Evolutionary conservation across 2,113 vertebrate species (phyloP).

Genomic region (Microcebus griseorufus): DNA sequence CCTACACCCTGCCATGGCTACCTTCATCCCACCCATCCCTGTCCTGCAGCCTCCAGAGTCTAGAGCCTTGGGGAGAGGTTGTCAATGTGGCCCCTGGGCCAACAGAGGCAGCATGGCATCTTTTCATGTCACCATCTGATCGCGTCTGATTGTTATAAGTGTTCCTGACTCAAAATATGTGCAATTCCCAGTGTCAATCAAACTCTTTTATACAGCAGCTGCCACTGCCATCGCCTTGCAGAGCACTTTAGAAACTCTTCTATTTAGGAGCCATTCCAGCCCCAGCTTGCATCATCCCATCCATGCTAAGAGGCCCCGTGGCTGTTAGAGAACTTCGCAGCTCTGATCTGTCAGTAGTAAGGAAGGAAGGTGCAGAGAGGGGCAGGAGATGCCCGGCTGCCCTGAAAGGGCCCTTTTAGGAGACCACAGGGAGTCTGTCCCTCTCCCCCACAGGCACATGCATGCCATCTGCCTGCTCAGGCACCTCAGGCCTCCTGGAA

Average conservation of each 20-base stretch:
- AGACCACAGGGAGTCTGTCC: too few species aligned
- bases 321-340: not conserved
- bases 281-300: not conserved
- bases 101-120: not conserved
- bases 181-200: conserved; percentile 32
- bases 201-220: conserved; percentile 56
- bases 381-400: not conserved
- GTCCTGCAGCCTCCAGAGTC: not conserved
- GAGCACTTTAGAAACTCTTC: conserved; percentile 46
- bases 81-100: not conserved
- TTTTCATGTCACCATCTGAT: conserved; percentile 15
- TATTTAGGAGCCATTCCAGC: conserved; percentile 28
- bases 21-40: not conserved
- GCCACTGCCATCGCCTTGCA: not conserved
- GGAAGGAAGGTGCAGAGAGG: not conserved
- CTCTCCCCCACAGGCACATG: fast-evolving
- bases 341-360: conserved; percentile 3
- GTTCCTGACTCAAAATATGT: conserved; percentile 44
- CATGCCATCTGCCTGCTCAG: not conserved
- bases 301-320: conserved; percentile 40
- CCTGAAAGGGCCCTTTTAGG: not conserved
- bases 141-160: conserved; percentile 36
- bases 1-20: not conserved
- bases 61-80: not conserved
- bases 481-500: not conserved